A percentile compares a stretch with the other conserved stretches of the same genome.
phyloP scores from a whole-genome alignment of 2,113 vertebrate species.

The Salvelinus namaycush region DNA sequence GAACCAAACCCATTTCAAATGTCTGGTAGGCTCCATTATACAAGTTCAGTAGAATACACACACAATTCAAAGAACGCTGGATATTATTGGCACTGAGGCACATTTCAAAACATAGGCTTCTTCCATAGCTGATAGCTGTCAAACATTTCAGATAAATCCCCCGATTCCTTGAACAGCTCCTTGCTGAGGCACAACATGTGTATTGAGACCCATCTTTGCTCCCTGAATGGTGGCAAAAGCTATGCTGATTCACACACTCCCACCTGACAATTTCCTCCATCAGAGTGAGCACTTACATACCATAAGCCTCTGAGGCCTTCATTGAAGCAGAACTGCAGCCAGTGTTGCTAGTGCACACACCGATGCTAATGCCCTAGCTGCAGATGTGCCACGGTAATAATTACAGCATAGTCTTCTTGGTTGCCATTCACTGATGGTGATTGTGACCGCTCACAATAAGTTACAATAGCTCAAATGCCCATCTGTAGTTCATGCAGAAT shows the following conservation, averaged over 20 bases:
- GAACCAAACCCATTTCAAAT: no score
- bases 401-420: neutral
- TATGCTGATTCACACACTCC: conserved; percentile 26
- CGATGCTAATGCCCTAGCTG: neutral
- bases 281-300: conserved; percentile 4
- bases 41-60: no score
- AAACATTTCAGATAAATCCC: neutral
- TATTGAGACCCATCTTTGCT: neutral
- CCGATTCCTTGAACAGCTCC: neutral
- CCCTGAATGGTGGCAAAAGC: conserved; percentile 21
- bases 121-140: neutral
- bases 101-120: no score
- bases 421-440: neutral
- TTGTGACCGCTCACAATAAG: neutral
- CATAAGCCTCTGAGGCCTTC: conserved; percentile 1
- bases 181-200: neutral
- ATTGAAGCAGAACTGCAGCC: neutral
- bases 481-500: no score
- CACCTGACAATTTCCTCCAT: conserved; percentile 12
- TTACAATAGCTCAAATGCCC: neutral
- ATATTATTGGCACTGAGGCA: no score
- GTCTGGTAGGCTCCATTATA: no score
- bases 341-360: neutral
- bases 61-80: no score
- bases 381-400: neutral